Percentiles rank a stretch among this genome's conserved stretches.
phyloP scores from a whole-genome alignment of 2,113 vertebrate genomes.

The Mionectes macconnelli region DNA sequence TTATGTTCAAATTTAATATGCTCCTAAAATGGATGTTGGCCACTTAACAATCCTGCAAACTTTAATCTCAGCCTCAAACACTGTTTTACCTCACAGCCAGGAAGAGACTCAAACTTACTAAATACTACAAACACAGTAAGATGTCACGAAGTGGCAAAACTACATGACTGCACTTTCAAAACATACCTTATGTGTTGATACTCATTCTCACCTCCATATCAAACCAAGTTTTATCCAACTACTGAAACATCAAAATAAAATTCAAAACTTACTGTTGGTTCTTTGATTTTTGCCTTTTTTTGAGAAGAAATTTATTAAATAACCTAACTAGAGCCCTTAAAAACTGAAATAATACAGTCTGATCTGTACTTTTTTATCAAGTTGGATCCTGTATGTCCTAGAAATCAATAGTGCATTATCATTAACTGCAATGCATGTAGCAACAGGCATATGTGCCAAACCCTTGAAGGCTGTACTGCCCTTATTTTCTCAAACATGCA shows the following conservation, averaged over 20 bases:
- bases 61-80: not conserved
- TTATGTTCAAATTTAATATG: not conserved
- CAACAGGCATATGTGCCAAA: not conserved
- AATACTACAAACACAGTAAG: not conserved
- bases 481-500: not conserved
- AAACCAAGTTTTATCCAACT: not conserved
- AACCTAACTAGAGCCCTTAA: not conserved
- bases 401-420: not conserved
- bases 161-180: not conserved
- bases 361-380: not conserved
- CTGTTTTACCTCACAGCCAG: not conserved
- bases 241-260: not conserved
- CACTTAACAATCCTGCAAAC: not conserved
- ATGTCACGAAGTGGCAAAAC: not conserved
- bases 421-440: not conserved
- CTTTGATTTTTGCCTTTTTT: not conserved
- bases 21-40: not conserved
- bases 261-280: not conserved
- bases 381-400: not conserved
- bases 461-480: not conserved
- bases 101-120: not conserved
- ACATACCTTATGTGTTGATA: not conserved
- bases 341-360: not conserved
- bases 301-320: not conserved
- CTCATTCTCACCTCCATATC: not conserved